phyloP scores from a whole-genome alignment of 2,113 vertebrate species.

The Elachura formosa region DNA sequence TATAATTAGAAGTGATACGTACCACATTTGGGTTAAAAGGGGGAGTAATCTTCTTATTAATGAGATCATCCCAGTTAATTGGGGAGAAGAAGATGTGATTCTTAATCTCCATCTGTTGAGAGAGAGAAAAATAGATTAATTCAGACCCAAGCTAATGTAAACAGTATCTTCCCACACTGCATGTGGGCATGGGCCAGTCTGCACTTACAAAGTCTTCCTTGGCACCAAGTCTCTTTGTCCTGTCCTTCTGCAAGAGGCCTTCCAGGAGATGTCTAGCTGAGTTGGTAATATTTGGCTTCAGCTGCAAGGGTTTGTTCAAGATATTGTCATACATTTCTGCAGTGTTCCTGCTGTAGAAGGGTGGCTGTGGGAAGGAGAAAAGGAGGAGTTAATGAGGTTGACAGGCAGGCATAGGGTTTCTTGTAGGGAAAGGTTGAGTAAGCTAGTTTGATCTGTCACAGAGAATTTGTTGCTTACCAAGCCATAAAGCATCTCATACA shows the following conservation, averaged over 20 bases:
- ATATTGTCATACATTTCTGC: constrained; percentile 99
- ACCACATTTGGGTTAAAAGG: constrained; percentile 99
- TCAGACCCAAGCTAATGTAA: constrained; percentile 23
- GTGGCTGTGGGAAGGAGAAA: constrained; percentile 77
- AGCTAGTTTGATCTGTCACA: background rate
- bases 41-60: constrained; percentile 96
- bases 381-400: background rate
- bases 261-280: constrained; percentile 92
- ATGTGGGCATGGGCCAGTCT: background rate
- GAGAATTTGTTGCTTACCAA: constrained; percentile 77
- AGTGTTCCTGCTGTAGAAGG: constrained; percentile 97
- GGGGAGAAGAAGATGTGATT: constrained; percentile 96
- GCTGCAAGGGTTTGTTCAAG: constrained; percentile 95
- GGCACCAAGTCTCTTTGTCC: constrained; percentile 91
- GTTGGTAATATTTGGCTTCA: constrained; percentile 98
- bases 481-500: constrained; percentile 98
- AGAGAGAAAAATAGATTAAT: constrained; percentile 51
- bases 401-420: background rate
- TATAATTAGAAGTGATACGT: constrained; percentile 63
- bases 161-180: background rate
- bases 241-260: constrained; percentile 93
- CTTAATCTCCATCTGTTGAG: constrained; percentile 93
- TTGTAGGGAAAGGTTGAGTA: accelerated
- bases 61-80: constrained; percentile 99
- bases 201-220: constrained; percentile 94